Evolutionary conservation across 2,113 vertebrate species (phyloP).

Genomic region (Rhinoderma darwinii): DNA sequence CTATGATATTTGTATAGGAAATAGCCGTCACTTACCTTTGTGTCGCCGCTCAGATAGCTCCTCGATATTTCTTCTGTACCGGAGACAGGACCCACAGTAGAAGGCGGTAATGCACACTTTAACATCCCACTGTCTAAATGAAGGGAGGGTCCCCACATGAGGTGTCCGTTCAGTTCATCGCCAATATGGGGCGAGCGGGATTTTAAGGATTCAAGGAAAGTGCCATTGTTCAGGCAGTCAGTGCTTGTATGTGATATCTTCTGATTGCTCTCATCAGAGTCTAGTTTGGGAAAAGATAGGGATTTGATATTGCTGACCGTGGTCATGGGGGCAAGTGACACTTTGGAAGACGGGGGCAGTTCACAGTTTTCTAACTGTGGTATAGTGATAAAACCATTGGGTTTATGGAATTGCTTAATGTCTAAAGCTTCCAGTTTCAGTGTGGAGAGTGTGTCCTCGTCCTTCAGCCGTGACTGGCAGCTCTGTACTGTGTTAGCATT

Average conservation of each 20-base stretch:
- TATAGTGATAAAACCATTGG: slow-evolving; percentile 89
- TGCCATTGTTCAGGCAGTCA: slow-evolving; percentile 79
- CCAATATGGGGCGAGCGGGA: slow-evolving; percentile 71
- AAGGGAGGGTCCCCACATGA: slow-evolving; percentile 66
- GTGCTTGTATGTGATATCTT: slow-evolving; percentile 74
- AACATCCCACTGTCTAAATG: slow-evolving; percentile 72
- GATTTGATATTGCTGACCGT: slow-evolving; percentile 93
- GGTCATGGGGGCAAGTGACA: slow-evolving; percentile 75
- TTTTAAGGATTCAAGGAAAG: slow-evolving; percentile 72
- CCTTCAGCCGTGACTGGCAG: slow-evolving; percentile 66
- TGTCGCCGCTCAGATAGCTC: slow-evolving; percentile 65
- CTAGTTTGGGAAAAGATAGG: slow-evolving; percentile 93
- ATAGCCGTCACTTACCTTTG: slow-evolving; percentile 67
- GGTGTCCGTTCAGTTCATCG: slow-evolving; percentile 77
- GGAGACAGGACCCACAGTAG: slow-evolving; percentile 65
- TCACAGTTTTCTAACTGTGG: slow-evolving; percentile 85
- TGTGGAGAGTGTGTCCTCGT: slow-evolving; percentile 74
- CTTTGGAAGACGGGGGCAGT: slow-evolving; percentile 82
- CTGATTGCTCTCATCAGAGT: slow-evolving; percentile 82
- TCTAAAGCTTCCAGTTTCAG: slow-evolving; percentile 73
- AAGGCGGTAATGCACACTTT: slow-evolving; percentile 63
- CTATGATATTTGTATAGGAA: not conserved
- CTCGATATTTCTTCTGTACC: slow-evolving; percentile 72
- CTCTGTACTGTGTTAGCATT: slow-evolving; percentile 63
- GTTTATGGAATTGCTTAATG: slow-evolving; percentile 86